These are phyloP conservation scores for Entomyzon cyanotis DNA, from an alignment of 2,113 vertebrate species.

Conservation along the genomic window DNA sequence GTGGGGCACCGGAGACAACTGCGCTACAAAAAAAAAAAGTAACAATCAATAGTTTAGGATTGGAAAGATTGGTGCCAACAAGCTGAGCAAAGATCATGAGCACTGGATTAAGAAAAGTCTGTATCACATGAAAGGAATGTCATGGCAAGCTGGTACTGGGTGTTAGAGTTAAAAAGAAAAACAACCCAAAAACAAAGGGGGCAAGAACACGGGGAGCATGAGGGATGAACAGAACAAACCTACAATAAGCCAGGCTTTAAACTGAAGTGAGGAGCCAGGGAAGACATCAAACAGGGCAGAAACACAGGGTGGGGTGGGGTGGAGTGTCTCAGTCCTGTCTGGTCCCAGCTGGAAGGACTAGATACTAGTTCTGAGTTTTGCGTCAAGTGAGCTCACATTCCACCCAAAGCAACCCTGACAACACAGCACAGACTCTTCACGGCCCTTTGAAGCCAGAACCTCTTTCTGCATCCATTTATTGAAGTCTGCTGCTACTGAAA, in stretches of 20 bases:
- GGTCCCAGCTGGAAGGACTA: slow-evolving; percentile 45
- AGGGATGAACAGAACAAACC: neutral
- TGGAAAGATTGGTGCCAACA: neutral
- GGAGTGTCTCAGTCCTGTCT: slow-evolving; percentile 7
- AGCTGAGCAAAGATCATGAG: neutral
- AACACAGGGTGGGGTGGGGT: slow-evolving; percentile 15
- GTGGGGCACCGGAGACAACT: neutral
- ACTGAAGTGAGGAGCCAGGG: neutral
- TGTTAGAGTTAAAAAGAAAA: neutral
- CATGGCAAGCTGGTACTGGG: neutral
- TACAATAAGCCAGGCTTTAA: neutral
- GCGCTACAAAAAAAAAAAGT: neutral
- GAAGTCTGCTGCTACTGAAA: neutral
- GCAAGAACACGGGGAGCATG: neutral
- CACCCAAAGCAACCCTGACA: slow-evolving; percentile 15
- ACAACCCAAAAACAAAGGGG: neutral
- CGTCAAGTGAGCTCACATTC: neutral
- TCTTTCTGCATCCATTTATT: neutral
- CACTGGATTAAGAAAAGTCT: neutral
- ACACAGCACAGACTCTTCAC: neutral
- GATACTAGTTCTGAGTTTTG: slow-evolving; percentile 24
- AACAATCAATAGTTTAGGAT: neutral
- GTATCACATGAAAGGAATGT: neutral
- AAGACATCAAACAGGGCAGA: slow-evolving; percentile 45
- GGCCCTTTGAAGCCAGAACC: neutral